Evolutionary conservation across 2,113 vertebrate species (phyloP).

Genomic region (Empidonax alnorum): DNA sequence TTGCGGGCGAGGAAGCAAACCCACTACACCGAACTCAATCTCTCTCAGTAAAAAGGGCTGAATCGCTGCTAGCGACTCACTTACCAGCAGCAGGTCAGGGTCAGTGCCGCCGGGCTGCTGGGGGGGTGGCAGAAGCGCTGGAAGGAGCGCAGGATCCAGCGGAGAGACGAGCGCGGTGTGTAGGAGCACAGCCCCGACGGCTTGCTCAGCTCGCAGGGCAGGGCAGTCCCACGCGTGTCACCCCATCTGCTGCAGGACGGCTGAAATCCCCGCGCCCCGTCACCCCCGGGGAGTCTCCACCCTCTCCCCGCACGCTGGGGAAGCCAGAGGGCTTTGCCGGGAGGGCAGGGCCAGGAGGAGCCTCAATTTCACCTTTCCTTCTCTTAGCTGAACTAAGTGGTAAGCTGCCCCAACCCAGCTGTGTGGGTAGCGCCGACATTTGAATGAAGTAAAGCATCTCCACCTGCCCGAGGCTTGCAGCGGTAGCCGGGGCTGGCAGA

Average conservation of each 20-base stretch:
- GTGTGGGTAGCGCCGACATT: accelerated
- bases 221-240: background rate
- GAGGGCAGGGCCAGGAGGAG: background rate
- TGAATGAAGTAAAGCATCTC: background rate
- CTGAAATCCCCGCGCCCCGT: accelerated
- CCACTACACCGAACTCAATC: accelerated
- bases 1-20: accelerated
- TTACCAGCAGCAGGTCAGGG: background rate
- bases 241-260: accelerated
- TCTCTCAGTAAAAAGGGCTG: background rate
- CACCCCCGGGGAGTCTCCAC: background rate
- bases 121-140: accelerated
- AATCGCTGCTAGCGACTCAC: background rate
- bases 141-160: background rate
- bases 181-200: accelerated
- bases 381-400: background rate
- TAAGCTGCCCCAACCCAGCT: background rate
- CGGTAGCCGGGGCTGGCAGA: accelerated
- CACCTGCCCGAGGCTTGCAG: background rate
- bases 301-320: background rate
- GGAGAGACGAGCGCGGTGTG: background rate
- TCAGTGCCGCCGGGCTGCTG: background rate
- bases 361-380: background rate
- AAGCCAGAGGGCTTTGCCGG: background rate
- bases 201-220: accelerated